Evolutionary conservation across 1,140 invertebrate genomes (phyloP).

Genomic region (Diachasmimorpha longicaudata): DNA sequence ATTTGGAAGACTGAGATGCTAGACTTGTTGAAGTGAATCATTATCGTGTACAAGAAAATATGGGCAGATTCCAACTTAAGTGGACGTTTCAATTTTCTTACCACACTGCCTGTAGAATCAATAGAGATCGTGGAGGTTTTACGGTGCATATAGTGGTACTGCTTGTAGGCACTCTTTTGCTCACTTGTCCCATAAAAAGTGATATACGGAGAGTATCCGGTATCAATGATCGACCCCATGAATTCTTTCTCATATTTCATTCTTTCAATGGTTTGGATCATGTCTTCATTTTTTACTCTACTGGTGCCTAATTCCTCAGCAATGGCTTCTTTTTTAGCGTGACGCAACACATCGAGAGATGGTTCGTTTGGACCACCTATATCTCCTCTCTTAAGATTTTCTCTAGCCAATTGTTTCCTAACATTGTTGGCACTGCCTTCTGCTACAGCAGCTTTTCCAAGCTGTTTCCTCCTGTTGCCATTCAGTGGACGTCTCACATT

Average conservation of each 20-base stretch:
- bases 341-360: not conserved
- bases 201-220: conserved; percentile 2
- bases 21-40: conserved; percentile 23
- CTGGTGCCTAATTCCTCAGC: not conserved
- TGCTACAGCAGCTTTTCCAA: not conserved
- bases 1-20: conserved; percentile 33
- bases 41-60: conserved; percentile 24
- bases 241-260: not conserved
- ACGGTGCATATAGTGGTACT: conserved; percentile 3
- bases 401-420: not conserved
- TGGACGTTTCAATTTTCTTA: not conserved
- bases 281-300: not conserved
- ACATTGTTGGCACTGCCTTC: not conserved
- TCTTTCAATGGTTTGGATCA: not conserved
- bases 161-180: conserved; percentile 13
- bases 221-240: not conserved
- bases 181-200: conserved; percentile 3
- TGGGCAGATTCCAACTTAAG: not conserved
- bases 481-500: conserved; percentile 13
- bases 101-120: conserved; percentile 9
- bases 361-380: not conserved
- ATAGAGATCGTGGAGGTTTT: not conserved
- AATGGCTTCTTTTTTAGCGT: conserved; percentile 9
- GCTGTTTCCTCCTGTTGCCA: not conserved
- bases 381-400: conserved; percentile 6